Evolutionary conservation across 2,797 vertebrate genomes (phyloP), one percentile per base, ranked within the genome.

Genomic region (Oreortyx pictus): DNA sequence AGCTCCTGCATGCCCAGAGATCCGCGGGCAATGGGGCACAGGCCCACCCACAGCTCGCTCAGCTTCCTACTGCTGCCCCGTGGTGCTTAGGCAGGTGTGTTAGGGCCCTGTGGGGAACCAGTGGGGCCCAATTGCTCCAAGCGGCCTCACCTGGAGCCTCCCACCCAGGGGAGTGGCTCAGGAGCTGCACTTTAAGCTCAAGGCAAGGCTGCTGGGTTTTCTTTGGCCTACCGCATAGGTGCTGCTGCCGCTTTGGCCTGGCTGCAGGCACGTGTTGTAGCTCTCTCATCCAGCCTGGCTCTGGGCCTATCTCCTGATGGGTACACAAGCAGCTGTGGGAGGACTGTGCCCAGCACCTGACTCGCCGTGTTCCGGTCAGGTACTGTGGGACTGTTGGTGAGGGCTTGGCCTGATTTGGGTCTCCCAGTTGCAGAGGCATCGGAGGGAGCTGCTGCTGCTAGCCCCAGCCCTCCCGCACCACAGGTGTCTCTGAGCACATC

Each of bases 261-360:
- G 4, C 16, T 31, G 8, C 24, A 9, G 57, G 33, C 0, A 1
- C 3, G 0, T 10, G 3, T 43, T 7, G 8, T 20, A 33, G 47
- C n/a, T 1, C n/a, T n/a, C 4, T 54, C 52, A 14, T 3, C 24
- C 14, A 16, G 31, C 37, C 11, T 62, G 35, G 11, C 39, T 52
- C 47, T 57, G 33, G 7, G 22, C 44, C 5, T 4, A 0, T 44
- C 10, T 62, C 14, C 23, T 22, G 27, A 8, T 68, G 37, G 46
- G 8, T 59, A 1, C 22, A 39, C 56, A 17, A 37, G 74, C 49
- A 10, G 11, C 22, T 64, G 57, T 27, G 31, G n/a, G 18, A 43
- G n/a, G 56, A 37, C 11, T 6, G 23, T 27, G 44, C 62, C 60
- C 47, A 39, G 6, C 7, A 9, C 4, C 9, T 6, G 11, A 23